Evolutionary conservation across 2,113 vertebrate species (phyloP).

Genomic region (Tenrec ecaudatus): DNA sequence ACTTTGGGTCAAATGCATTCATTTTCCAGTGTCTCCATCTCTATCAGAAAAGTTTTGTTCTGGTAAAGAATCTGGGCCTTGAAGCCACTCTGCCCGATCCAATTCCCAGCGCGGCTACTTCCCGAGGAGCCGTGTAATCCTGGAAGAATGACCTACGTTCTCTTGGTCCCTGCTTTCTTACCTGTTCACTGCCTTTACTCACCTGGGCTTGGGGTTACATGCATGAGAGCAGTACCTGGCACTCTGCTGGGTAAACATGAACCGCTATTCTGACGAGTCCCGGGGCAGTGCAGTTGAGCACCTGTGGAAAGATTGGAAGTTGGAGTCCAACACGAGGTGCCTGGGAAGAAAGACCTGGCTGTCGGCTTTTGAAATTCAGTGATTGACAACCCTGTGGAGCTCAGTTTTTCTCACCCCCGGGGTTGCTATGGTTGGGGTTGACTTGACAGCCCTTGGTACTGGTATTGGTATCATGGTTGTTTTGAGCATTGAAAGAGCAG

Average conservation of each 20-base stretch:
- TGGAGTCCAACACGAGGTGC: neutral
- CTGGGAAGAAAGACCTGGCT: neutral
- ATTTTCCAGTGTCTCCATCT: neutral
- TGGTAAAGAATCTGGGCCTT: neutral
- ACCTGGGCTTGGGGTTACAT: neutral
- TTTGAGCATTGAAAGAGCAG: neutral
- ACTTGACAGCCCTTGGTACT: neutral
- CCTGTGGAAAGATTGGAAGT: neutral
- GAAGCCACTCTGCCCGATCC: neutral
- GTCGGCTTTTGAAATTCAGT: neutral
- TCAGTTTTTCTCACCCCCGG: neutral
- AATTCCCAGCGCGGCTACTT: neutral
- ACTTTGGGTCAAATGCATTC: neutral
- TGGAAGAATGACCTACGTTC: slow-evolving; percentile 9
- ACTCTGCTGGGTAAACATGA: accelerated
- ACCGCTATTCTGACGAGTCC: neutral
- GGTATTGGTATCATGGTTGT: neutral
- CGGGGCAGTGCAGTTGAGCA: neutral
- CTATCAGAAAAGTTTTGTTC: neutral
- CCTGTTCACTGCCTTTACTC: neutral
- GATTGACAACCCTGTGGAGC: neutral
- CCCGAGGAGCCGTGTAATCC: neutral
- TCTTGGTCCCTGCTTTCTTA: neutral
- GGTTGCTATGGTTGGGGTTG: neutral
- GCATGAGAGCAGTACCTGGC: neutral